These are phyloP conservation scores for Lithosia quadra DNA, from an alignment of 2,888 invertebrate genomes.

Conservation along the genomic window DNA sequence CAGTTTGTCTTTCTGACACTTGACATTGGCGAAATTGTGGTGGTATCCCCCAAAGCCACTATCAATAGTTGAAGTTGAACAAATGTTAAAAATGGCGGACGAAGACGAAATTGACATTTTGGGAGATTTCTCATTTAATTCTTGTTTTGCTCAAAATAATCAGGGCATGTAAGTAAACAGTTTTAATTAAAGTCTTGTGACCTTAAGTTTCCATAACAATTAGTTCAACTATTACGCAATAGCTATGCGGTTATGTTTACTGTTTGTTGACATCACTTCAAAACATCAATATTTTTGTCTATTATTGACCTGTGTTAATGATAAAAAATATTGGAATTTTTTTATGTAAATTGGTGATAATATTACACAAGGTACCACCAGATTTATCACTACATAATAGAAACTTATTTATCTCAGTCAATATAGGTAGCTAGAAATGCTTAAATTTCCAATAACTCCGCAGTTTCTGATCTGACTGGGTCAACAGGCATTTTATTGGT, in stretches of 20 bases:
- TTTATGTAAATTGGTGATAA: neutral
- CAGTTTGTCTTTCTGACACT: too few species aligned
- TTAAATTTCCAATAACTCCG: too few species aligned
- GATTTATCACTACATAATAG: too few species aligned
- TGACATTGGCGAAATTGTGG: too few species aligned
- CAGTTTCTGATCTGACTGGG: neutral
- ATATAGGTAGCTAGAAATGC: too few species aligned
- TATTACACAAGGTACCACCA: neutral
- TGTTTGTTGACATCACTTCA: slow-evolving; percentile 48
- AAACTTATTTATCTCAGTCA: too few species aligned
- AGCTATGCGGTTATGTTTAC: slow-evolving; percentile 52
- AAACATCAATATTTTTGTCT: slow-evolving; percentile 1
- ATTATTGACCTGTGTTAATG: neutral
- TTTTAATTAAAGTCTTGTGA: neutral
- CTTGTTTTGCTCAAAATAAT: slow-evolving; percentile 87
- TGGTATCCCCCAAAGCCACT: too few species aligned
- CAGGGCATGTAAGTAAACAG: slow-evolving; percentile 85
- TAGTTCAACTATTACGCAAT: slow-evolving; percentile 30
- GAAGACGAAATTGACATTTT: slow-evolving; percentile 92
- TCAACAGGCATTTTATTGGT: neutral
- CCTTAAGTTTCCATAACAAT: slow-evolving; percentile 11
- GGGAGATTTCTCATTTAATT: slow-evolving; percentile 90
- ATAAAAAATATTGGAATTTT: neutral
- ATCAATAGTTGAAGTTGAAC: too few species aligned
- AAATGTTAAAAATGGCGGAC: slow-evolving; percentile 86